These are phyloP conservation scores for Drosophila repletoides DNA, from an alignment of 1,140 invertebrate genomes.

Conservation along the genomic window DNA sequence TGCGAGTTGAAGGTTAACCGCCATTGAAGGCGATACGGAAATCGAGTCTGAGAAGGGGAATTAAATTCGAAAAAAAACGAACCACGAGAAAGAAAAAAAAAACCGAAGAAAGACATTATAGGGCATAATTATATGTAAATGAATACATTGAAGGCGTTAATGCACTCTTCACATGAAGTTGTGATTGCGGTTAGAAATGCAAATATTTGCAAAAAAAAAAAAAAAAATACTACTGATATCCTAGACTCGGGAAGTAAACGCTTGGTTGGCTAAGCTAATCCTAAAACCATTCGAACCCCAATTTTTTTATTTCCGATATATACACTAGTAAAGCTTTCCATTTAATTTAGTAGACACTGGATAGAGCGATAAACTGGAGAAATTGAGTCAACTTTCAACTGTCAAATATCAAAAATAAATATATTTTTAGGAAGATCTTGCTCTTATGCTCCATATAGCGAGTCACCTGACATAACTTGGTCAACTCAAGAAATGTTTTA, in stretches of 20 bases:
- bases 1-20: conserved; percentile 78
- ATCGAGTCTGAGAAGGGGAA: conserved; percentile 31
- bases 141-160: conserved; percentile 5
- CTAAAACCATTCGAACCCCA: neutral
- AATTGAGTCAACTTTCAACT: too few species aligned
- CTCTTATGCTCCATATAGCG: too few species aligned
- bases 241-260: conserved; percentile 10
- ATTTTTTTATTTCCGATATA: conserved; percentile 30
- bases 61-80: conserved; percentile 16
- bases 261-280: too few species aligned
- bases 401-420: too few species aligned
- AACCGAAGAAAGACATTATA: conserved; percentile 15
- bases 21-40: conserved; percentile 52
- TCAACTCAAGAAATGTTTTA: too few species aligned
- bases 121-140: conserved; percentile 31
- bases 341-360: too few species aligned
- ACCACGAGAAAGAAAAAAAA: conserved; percentile 7
- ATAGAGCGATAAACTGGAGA: neutral
- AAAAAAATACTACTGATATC: neutral
- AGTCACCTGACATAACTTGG: too few species aligned
- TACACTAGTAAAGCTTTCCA: neutral
- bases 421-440: too few species aligned
- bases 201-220: neutral
- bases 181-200: conserved; percentile 25
- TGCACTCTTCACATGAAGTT: conserved; percentile 11